Conservation (phyloP, 2,888 invertebrate species). For the Eulithis testata region DNA sequence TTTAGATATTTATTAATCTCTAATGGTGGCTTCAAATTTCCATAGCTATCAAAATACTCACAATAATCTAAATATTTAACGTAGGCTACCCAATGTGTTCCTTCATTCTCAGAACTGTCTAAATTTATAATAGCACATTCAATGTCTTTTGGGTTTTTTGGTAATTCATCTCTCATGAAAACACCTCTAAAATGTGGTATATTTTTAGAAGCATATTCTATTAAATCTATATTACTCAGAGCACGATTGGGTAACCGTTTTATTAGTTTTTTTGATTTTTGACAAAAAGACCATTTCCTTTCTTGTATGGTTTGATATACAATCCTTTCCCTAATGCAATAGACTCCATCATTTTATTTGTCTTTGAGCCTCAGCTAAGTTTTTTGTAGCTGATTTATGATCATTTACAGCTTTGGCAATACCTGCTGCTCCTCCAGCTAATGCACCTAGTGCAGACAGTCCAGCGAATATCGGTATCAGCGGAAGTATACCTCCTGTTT, state of each 20-base stretch:
- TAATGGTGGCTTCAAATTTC: constrained; percentile 17
- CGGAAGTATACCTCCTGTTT: no score
- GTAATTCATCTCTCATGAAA: constrained; percentile 23
- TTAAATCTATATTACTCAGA: constrained; percentile 13
- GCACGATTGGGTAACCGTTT: constrained; percentile 7
- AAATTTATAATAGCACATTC: constrained; percentile 22
- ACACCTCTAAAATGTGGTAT: constrained; percentile 25
- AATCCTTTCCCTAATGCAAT: constrained; percentile 8
- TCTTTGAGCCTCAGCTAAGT: background rate
- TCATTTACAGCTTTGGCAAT: constrained; percentile 6
- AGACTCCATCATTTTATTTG: constrained; percentile 8
- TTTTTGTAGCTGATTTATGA: background rate
- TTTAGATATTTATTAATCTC: constrained; percentile 6
- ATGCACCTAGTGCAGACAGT: constrained; percentile 2
- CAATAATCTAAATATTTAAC: no score
- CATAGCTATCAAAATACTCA: constrained; percentile 27
- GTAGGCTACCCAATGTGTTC: constrained; percentile 26
- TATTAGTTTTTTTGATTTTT: constrained; percentile 13
- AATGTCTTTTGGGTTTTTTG: background rate
- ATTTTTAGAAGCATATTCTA: background rate
- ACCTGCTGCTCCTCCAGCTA: background rate
- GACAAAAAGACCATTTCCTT: background rate
- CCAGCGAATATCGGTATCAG: constrained; percentile 12
- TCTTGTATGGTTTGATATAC: background rate
- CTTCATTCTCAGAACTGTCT: constrained; percentile 11